A percentile compares a stretch with the other conserved stretches of the same genome.
Conservation (phyloP, 37 sponge, comb jelly and placozoan genomes). For the Agelas oroides region DNA sequence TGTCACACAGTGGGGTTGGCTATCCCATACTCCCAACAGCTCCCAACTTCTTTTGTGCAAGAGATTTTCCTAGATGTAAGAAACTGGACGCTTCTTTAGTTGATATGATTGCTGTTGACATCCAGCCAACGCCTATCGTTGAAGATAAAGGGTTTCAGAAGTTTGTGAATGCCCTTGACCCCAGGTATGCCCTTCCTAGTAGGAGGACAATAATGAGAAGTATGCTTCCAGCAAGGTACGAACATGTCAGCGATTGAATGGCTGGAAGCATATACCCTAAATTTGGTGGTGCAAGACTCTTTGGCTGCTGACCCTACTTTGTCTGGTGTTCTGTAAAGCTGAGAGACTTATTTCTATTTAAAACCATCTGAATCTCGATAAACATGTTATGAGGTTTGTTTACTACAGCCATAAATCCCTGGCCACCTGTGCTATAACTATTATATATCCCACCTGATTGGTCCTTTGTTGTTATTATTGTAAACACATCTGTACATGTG, state of each 20-base stretch:
- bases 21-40: too few species aligned
- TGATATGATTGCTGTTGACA: neutral
- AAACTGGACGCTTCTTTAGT: neutral
- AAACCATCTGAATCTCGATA: too few species aligned
- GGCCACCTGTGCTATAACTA: too few species aligned
- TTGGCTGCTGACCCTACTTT: neutral
- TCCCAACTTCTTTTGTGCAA: too few species aligned
- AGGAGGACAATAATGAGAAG: slow-evolving; percentile 13
- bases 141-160: slow-evolving; percentile 2
- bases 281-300: slow-evolving; percentile 22
- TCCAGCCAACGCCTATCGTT: slow-evolving; percentile 13
- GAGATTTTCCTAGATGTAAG: neutral
- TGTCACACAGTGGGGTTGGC: too few species aligned
- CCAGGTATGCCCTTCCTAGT: neutral
- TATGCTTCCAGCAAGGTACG: neutral
- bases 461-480: too few species aligned
- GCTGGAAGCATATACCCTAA: slow-evolving; percentile 25
- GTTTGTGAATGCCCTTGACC: neutral
- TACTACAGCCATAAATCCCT: too few species aligned
- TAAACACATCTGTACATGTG: too few species aligned
- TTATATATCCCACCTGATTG: too few species aligned
- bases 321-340: too few species aligned
- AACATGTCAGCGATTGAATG: neutral
- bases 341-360: too few species aligned
- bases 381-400: too few species aligned